Conservation (phyloP, 2,888 invertebrate species). For the Hirtodrosophila alboralis region DNA sequence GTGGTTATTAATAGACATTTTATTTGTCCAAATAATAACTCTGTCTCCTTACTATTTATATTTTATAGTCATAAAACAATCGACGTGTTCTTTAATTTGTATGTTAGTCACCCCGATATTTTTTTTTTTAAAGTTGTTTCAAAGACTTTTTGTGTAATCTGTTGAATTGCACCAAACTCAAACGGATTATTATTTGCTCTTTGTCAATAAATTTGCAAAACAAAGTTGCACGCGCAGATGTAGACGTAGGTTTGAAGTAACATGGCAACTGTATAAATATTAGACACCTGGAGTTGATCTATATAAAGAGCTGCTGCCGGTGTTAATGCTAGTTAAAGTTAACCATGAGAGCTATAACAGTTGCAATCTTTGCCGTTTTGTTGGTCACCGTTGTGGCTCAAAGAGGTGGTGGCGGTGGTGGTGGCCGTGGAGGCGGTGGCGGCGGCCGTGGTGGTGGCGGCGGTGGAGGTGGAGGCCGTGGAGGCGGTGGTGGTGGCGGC, state of each 20-base stretch:
- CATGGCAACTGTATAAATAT: conserved; percentile 46
- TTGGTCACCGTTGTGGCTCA: conserved; percentile 48
- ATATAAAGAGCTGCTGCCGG: conserved; percentile 34
- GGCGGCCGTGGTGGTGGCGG: too few species aligned
- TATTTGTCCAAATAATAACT: conserved; percentile 1
- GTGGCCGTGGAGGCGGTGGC: too few species aligned
- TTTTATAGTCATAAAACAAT: conserved; percentile 22
- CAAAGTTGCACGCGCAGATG: background rate
- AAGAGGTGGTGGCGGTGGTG: conserved; percentile 1
- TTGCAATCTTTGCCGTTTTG: conserved; percentile 49
- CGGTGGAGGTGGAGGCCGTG: too few species aligned
- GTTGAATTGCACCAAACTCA: conserved; percentile 30
- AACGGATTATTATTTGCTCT: conserved; percentile 21
- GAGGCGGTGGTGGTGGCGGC: too few species aligned
- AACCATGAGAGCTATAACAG: conserved; percentile 50
- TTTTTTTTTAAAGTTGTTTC: conserved; percentile 1
- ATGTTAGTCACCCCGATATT: conserved; percentile 16
- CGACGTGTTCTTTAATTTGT: background rate
- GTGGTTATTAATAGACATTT: conserved; percentile 1
- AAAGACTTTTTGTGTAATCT: conserved; percentile 26
- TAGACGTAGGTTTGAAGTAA: background rate
- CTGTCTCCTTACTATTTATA: background rate
- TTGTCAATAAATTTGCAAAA: conserved; percentile 21
- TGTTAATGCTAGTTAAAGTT: background rate
- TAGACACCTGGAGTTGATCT: conserved; percentile 7